These are phyloP conservation scores for Penaeus vannamei DNA, from an alignment of 1,140 invertebrate species.

Conservation along the genomic window DNA sequence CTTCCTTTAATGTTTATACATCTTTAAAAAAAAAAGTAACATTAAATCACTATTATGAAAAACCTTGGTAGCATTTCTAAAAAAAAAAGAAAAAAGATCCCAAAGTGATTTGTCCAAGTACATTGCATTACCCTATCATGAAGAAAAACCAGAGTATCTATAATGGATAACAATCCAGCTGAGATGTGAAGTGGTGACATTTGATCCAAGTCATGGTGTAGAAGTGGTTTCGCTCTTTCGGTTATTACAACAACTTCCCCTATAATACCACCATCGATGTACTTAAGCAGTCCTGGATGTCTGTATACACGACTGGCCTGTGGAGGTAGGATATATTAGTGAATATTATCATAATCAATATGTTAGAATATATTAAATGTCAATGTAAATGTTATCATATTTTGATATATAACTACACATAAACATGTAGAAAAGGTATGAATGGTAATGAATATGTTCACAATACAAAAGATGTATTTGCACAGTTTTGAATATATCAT, in stretches of 20 bases:
- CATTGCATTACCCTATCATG: constrained; percentile 52
- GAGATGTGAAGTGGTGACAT: constrained; percentile 57
- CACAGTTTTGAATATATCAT: no score
- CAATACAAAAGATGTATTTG: no score
- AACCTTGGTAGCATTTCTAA: no score
- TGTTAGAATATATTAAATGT: no score
- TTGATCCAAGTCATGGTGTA: constrained; percentile 37
- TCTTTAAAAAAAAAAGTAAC: no score
- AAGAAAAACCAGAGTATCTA: constrained; percentile 55
- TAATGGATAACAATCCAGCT: constrained; percentile 51
- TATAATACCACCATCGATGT: constrained; percentile 49
- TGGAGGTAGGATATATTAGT: neutral
- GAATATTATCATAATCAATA: no score
- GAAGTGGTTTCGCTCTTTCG: constrained; percentile 49
- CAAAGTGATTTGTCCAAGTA: neutral
- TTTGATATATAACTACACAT: no score
- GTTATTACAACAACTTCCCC: constrained; percentile 53
- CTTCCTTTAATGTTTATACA: no score
- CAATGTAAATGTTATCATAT: no score
- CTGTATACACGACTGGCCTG: constrained; percentile 59
- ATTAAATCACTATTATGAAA: no score
- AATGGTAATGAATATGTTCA: no score
- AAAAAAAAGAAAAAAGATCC: neutral
- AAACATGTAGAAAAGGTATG: no score
- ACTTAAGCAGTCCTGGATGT: constrained; percentile 51